Percentiles rank a stretch among this genome's conserved stretches.
Evolutionary conservation across 2,113 vertebrate genomes (phyloP).

Genomic region (Columbina picui): DNA sequence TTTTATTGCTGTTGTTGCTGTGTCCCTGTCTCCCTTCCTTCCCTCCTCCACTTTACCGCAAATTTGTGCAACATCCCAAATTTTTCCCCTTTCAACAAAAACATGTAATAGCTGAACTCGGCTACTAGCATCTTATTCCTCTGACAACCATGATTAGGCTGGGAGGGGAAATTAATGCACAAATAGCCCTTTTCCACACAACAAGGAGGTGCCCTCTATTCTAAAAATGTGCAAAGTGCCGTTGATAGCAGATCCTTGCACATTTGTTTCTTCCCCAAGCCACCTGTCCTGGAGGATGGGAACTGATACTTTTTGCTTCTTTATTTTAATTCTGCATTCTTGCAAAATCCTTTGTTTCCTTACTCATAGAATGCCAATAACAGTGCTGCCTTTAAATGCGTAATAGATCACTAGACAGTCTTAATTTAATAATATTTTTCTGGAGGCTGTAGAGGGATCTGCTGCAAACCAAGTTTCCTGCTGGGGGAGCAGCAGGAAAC

Average conservation of each 20-base stretch:
- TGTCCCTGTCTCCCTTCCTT: neutral
- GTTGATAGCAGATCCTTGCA: neutral
- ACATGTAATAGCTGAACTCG: neutral
- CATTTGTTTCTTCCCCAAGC: neutral
- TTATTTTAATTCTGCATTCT: constrained; percentile 30
- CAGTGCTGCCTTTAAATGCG: neutral
- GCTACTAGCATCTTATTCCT: neutral
- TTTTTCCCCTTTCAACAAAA: neutral
- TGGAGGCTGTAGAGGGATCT: neutral
- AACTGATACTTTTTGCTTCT: neutral
- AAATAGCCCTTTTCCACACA: neutral
- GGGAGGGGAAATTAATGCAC: neutral
- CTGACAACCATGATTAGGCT: neutral
- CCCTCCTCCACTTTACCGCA: neutral
- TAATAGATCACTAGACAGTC: neutral
- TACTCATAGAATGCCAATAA: neutral
- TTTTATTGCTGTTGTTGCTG: constrained; percentile 60
- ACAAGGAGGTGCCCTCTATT: neutral
- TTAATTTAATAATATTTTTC: neutral
- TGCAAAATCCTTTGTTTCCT: constrained; percentile 38
- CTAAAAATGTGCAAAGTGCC: neutral
- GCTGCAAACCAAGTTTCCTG: neutral
- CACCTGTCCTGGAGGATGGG: neutral
- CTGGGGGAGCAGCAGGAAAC: constrained; percentile 23
- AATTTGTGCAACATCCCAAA: neutral